Conservation (phyloP, 1,140 invertebrate species). For the Atta cephalotes region DNA sequence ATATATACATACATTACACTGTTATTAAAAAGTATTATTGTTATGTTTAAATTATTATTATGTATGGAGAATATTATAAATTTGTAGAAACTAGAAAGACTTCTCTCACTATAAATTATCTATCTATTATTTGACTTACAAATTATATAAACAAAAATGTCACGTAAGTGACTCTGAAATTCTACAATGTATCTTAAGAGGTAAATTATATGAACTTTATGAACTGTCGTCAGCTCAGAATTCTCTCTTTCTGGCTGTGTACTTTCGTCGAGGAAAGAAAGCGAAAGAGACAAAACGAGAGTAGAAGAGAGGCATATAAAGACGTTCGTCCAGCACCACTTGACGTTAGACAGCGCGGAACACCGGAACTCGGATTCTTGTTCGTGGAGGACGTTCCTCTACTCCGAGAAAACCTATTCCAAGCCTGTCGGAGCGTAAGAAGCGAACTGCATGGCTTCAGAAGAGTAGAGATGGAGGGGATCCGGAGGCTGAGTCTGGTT, state of each 20-base stretch:
- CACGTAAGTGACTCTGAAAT: neutral
- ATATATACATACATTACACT: neutral
- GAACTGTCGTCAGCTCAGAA: neutral
- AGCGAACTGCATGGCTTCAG: conserved; percentile 39
- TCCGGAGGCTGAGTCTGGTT: conserved; percentile 35
- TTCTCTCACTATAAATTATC: neutral
- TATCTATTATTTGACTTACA: neutral
- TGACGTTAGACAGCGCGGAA: conserved; percentile 77
- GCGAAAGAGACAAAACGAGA: conserved; percentile 15
- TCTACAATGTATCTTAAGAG: no score
- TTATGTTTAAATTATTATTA: neutral
- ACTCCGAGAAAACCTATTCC: conserved; percentile 73
- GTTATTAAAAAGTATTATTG: conserved; percentile 3
- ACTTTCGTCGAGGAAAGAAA: neutral
- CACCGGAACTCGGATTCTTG: conserved; percentile 74
- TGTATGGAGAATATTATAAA: neutral
- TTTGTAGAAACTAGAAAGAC: neutral
- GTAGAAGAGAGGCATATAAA: conserved; percentile 70
- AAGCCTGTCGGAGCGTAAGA: conserved; percentile 70
- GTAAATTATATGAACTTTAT: conserved; percentile 5
- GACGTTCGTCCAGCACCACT: conserved; percentile 75
- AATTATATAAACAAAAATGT: conserved; percentile 1
- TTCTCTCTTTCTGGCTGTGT: no score
- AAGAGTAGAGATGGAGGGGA: neutral
- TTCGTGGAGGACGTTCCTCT: conserved; percentile 65